Conservation (phyloP, 2,113 vertebrate species). For the Corythornis cristatus region DNA sequence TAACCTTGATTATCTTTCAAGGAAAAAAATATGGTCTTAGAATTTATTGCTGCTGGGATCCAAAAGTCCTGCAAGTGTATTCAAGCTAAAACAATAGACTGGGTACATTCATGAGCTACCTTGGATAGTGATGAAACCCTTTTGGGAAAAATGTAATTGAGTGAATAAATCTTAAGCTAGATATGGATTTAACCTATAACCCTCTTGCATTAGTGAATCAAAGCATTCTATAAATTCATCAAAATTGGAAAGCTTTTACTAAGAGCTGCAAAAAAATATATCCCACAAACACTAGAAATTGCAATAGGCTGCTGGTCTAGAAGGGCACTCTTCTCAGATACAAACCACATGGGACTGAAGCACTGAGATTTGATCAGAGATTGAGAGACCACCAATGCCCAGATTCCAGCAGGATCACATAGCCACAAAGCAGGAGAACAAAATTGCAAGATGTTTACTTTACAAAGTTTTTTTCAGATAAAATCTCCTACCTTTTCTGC, state of each 20-base stretch:
- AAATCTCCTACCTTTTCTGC: neutral
- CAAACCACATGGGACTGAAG: neutral
- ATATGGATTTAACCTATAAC: constrained; percentile 16
- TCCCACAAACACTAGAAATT: neutral
- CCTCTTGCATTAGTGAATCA: neutral
- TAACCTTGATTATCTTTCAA: neutral
- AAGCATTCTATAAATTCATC: neutral
- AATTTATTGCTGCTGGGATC: constrained; percentile 15
- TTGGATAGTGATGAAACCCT: neutral
- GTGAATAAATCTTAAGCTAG: constrained; percentile 26
- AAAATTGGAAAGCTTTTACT: constrained; percentile 24
- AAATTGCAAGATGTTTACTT: neutral
- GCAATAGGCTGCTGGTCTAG: neutral
- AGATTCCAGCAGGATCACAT: neutral
- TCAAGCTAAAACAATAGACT: neutral
- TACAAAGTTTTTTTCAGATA: neutral
- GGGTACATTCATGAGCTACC: neutral
- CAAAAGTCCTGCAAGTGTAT: neutral
- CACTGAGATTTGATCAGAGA: neutral
- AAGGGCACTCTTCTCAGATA: neutral
- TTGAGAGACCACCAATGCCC: neutral
- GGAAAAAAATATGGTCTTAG: neutral
- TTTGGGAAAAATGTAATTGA: neutral
- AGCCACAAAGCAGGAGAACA: neutral
- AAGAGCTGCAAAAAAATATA: neutral